Evolutionary conservation across 1,140 invertebrate species (phyloP), one percentile per base, ranked within the genome.

Genomic region (Trichonephila clavipes): DNA sequence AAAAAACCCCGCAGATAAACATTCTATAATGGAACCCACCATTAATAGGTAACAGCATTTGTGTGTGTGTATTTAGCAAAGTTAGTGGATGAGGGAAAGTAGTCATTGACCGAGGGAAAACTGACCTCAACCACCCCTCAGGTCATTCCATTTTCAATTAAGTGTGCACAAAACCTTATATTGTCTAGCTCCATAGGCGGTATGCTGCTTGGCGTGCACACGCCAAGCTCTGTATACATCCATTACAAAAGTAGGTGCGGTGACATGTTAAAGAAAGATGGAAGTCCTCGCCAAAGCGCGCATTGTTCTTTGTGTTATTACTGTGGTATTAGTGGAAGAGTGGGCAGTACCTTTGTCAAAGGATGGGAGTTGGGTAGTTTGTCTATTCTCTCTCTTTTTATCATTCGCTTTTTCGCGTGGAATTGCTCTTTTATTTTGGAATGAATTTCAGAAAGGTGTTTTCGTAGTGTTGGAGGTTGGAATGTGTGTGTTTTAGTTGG

Each of bases 201-300:
- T 77, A 77, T 77, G 72, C 28, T 18, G 24, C 18, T 77, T 18
- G 72, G 62, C 62, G 62, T 19, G 72, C 72, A 77, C 72, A 77
- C 72, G 72, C 72, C 72, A 77, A 34, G 14, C 34, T 77, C 72
- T 77, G 34, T 77, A 77, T 77, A 77, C 72, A 77, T 77, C 72
- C 72, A 77, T 77, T 77, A 77, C 72, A 77, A 77, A 77, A 77
- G 72, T 77, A 77, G 72, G 72, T 77, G 72, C 72, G 72, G 72
- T 40, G 72, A 77, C 72, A 34, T 77, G 72, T 28, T 18, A 34
- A 77, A 77, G 72, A 77, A 77, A 77, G 72, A 77, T 77, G 72
- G 28, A 77, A 24, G 28, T 7, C 18, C 24, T 77, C 28, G 16
- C 72, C 72, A 77, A 16, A 77, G 72, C 24, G 28, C 72, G 40